Evolutionary conservation across 2,888 invertebrate genomes (phyloP).

Genomic region (Epinotia brunnichana): DNA sequence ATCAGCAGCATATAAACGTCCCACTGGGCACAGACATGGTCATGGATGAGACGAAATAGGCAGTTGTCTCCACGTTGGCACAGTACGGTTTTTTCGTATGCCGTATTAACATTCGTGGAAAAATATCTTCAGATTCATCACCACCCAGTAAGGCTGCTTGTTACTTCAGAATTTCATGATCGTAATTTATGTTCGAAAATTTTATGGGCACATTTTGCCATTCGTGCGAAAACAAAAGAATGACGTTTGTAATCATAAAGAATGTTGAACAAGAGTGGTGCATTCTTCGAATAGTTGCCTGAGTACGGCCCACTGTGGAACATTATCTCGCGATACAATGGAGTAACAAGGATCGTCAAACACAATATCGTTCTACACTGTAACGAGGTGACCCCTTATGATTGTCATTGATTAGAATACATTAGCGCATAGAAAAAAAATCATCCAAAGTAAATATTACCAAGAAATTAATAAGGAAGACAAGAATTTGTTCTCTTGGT

Average conservation of each 20-base stretch:
- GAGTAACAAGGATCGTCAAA: conserved; percentile 72
- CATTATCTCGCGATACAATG: conserved; percentile 68
- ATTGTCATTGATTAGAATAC: conserved; percentile 12
- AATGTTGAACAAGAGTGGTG: conserved; percentile 26
- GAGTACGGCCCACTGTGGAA: conserved; percentile 37
- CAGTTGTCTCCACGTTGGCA: too few species aligned
- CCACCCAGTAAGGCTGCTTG: neutral
- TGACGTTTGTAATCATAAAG: conserved; percentile 35
- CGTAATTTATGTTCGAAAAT: neutral
- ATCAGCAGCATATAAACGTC: too few species aligned
- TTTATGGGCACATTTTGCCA: conserved; percentile 14
- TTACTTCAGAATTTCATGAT: neutral
- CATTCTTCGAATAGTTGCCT: conserved; percentile 29
- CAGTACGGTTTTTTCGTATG: too few species aligned
- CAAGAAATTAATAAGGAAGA: too few species aligned
- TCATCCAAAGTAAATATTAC: too few species aligned
- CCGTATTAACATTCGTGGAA: neutral
- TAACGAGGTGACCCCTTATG: conserved; percentile 69
- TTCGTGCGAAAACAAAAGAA: conserved; percentile 40
- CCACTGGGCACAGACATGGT: too few species aligned
- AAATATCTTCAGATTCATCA: neutral
- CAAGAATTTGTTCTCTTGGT: too few species aligned
- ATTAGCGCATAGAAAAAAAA: neutral
- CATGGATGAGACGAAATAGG: too few species aligned
- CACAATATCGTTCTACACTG: conserved; percentile 61